Conservation (phyloP, 2,888 invertebrate genomes). For the Hipparchia semele region DNA sequence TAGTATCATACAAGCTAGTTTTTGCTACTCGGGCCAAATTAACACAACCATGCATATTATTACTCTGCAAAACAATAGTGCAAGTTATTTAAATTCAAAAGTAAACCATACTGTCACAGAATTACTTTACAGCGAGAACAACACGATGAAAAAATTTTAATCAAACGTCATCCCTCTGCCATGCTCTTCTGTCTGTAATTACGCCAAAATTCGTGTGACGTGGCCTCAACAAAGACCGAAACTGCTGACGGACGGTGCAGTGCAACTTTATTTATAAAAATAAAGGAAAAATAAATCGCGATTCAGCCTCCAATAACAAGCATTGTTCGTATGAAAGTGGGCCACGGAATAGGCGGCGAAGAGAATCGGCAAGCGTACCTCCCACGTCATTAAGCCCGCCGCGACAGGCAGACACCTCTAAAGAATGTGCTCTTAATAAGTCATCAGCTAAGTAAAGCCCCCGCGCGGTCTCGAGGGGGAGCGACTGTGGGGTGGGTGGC, state of each 20-base stretch:
- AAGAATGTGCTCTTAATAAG: constrained; percentile 83
- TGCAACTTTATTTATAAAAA: constrained; percentile 37
- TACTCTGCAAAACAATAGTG: constrained; percentile 2
- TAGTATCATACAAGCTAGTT: neutral
- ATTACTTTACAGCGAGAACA: constrained; percentile 33
- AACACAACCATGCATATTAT: neutral
- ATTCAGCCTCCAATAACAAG: constrained; percentile 39
- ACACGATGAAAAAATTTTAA: constrained; percentile 39
- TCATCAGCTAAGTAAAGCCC: constrained; percentile 80
- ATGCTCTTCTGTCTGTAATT: constrained; percentile 39
- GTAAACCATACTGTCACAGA: constrained; percentile 27
- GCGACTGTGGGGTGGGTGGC: constrained; percentile 41
- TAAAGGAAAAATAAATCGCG: constrained; percentile 36
- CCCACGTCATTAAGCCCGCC: constrained; percentile 78
- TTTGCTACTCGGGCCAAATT: neutral
- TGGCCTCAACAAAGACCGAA: constrained; percentile 37
- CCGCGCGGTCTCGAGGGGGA: constrained; percentile 48
- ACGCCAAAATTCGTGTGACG: constrained; percentile 42
- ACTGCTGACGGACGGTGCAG: constrained; percentile 27
- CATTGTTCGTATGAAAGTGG: constrained; percentile 58
- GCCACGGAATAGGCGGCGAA: constrained; percentile 54
- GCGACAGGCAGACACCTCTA: constrained; percentile 80
- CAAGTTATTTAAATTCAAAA: constrained; percentile 20
- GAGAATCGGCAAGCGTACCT: constrained; percentile 62
- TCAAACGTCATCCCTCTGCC: constrained; percentile 41